phyloP scores from a whole-genome alignment of 1,140 invertebrate species.

The Drosophila subobscura region DNA sequence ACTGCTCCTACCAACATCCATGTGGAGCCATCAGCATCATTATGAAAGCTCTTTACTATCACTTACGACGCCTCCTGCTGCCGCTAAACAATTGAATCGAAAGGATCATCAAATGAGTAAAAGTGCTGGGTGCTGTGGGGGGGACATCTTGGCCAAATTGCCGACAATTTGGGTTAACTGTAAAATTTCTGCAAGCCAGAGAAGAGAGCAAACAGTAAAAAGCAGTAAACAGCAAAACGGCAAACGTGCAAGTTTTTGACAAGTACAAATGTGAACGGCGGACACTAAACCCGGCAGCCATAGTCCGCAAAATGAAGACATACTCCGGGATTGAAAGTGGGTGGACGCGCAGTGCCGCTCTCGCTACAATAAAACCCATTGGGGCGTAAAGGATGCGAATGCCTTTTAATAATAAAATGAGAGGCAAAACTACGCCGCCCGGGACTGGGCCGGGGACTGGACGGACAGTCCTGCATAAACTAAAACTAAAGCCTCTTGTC shows the following conservation, averaged over 20 bases:
- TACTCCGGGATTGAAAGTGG: slow-evolving; percentile 44
- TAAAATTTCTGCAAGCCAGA: slow-evolving; percentile 60
- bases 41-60: slow-evolving; percentile 66
- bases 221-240: slow-evolving; percentile 51
- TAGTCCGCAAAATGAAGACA: slow-evolving; percentile 55
- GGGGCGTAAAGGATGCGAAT: slow-evolving; percentile 78
- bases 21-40: slow-evolving; percentile 59
- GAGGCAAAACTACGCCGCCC: slow-evolving; percentile 23
- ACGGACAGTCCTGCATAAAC: slow-evolving; percentile 65
- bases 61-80: slow-evolving; percentile 46
- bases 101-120: slow-evolving; percentile 51
- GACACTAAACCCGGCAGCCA: slow-evolving; percentile 31
- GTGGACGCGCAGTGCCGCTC: slow-evolving; percentile 4
- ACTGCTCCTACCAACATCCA: slow-evolving; percentile 22
- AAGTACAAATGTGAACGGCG: slow-evolving; percentile 59
- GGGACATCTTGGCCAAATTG: slow-evolving; percentile 74
- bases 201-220: slow-evolving; percentile 40
- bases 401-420: slow-evolving; percentile 72
- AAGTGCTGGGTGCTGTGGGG: slow-evolving; percentile 23
- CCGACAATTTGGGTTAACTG: slow-evolving; percentile 81
- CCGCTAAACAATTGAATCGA: slow-evolving; percentile 71
- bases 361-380: slow-evolving; percentile 68
- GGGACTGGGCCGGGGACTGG: slow-evolving; percentile 12
- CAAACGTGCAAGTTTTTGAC: slow-evolving; percentile 81
- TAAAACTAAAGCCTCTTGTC: slow-evolving; percentile 78